Conservation (phyloP, 2,113 vertebrate genomes). For the Salvelinus fontinalis region DNA sequence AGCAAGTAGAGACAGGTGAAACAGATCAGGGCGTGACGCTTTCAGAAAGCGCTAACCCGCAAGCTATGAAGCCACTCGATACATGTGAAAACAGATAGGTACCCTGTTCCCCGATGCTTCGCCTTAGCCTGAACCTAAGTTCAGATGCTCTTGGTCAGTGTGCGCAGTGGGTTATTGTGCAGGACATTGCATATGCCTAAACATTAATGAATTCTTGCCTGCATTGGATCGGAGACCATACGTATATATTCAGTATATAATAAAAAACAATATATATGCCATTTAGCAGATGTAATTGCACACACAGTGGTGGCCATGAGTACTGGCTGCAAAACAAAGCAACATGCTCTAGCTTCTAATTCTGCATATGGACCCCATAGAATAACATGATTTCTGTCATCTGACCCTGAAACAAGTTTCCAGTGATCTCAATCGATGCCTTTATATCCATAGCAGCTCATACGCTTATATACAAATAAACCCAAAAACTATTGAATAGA, state of each 20-base stretch:
- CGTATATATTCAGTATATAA: background rate
- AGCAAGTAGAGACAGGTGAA: no score
- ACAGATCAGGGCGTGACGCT: no score
- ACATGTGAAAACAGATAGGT: background rate
- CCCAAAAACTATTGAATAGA: conserved; percentile 52
- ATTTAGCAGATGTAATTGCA: no score
- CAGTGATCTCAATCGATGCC: background rate
- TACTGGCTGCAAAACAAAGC: no score
- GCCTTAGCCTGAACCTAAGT: background rate
- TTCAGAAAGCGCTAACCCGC: background rate
- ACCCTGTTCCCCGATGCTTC: background rate
- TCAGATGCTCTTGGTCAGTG: background rate
- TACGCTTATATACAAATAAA: conserved; percentile 1
- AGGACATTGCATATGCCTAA: background rate
- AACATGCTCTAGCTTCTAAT: no score
- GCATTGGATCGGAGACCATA: background rate
- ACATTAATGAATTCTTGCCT: background rate
- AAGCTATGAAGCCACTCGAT: background rate
- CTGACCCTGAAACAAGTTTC: conserved; percentile 7
- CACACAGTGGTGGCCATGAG: no score
- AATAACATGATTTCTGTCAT: conserved; percentile 16
- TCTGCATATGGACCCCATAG: no score
- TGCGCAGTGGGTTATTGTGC: background rate
- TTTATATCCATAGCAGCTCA: no score
- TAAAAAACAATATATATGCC: background rate